Percentiles rank a stretch among this genome's conserved stretches.
phyloP scores from a whole-genome alignment of 2,797 vertebrate species.

The Synanceia verrucosa region DNA sequence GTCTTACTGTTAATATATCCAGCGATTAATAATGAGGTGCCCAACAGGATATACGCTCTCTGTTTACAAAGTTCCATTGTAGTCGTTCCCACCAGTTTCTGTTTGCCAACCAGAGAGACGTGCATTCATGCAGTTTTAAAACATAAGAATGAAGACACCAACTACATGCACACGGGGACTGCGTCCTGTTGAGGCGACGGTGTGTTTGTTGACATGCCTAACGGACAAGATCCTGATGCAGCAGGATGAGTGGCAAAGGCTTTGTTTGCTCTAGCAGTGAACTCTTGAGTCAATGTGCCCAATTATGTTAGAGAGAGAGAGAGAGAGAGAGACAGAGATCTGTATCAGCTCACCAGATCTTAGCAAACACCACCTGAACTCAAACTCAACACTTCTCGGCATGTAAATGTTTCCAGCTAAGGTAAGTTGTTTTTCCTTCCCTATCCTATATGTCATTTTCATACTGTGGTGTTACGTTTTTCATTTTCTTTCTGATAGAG shows the following conservation, averaged over 20 bases:
- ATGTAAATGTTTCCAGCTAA: constrained; percentile 32
- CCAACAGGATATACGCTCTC: constrained; percentile 54
- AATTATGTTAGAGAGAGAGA: constrained; percentile 71
- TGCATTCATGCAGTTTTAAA: constrained; percentile 13
- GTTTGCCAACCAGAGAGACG: constrained; percentile 54
- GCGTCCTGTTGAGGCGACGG: constrained; percentile 63
- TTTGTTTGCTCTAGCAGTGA: constrained; percentile 82
- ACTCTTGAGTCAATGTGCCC: constrained; percentile 73
- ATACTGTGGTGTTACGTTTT: neutral
- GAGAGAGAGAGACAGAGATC: constrained; percentile 68
- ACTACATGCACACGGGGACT: constrained; percentile 35
- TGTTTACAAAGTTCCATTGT: constrained; percentile 38
- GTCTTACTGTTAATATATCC: constrained; percentile 15
- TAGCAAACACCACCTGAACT: constrained; percentile 72
- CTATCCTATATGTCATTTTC: neutral
- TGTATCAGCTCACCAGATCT: constrained; percentile 72
- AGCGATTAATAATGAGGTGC: constrained; percentile 9
- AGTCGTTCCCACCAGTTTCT: constrained; percentile 24
- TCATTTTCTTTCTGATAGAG: neutral
- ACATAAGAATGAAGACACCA: constrained; percentile 31
- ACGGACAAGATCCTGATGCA: constrained; percentile 87
- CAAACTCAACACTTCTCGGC: constrained; percentile 37
- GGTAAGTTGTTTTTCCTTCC: neutral
- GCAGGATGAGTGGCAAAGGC: constrained; percentile 80
- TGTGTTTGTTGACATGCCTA: constrained; percentile 82